Conservation (phyloP, 2,888 invertebrate species). For the Autographa gamma region DNA sequence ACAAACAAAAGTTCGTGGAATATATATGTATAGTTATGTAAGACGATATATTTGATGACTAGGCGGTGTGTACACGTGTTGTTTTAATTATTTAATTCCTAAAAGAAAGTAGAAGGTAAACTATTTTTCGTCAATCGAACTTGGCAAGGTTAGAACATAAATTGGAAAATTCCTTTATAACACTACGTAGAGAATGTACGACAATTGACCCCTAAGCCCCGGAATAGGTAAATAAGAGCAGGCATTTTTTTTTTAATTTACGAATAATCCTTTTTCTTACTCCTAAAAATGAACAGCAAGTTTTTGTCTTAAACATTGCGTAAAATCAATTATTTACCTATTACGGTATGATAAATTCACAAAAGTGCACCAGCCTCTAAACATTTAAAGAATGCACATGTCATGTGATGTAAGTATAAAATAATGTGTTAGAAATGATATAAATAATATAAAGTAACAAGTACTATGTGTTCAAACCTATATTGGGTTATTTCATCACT, state of each 20-base stretch:
- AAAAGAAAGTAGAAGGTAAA: background rate
- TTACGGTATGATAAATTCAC: background rate
- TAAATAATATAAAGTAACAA: background rate
- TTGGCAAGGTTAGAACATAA: background rate
- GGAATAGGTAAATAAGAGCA: too few relatives aligned
- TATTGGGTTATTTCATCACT: too few relatives aligned
- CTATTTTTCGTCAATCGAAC: background rate
- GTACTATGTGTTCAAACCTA: too few relatives aligned
- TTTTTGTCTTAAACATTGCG: background rate
- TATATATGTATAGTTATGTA: conserved; percentile 22
- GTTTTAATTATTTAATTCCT: background rate
- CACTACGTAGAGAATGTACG: too few relatives aligned
- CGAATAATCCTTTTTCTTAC: background rate
- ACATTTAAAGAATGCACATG: background rate
- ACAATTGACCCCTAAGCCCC: too few relatives aligned
- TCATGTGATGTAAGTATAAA: background rate
- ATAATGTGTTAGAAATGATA: background rate
- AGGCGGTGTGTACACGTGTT: background rate
- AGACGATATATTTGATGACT: conserved; percentile 21
- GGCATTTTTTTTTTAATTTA: too few relatives aligned
- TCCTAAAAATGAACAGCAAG: background rate
- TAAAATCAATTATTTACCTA: background rate
- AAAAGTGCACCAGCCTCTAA: background rate
- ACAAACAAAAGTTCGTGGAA: conserved; percentile 47
- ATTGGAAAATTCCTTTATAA: background rate